These are phyloP conservation scores for Poeciliopsis occidentalis DNA, from an alignment of 2,113 vertebrate genomes.

Conservation along the genomic window DNA sequence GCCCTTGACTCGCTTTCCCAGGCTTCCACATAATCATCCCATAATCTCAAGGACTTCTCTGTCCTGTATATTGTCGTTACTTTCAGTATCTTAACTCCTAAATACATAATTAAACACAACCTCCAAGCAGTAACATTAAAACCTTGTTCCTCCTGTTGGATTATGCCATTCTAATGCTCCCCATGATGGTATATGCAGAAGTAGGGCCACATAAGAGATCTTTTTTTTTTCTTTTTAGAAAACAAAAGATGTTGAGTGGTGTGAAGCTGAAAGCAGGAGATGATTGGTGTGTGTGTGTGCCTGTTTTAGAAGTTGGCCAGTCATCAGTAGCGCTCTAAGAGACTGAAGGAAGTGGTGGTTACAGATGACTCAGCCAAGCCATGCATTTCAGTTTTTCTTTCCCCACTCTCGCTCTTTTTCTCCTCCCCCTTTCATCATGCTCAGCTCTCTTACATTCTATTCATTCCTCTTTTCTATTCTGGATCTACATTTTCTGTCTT, in stretches of 20 bases:
- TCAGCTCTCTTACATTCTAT: slow-evolving; percentile 43
- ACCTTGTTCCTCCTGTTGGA: not conserved
- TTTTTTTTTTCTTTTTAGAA: not conserved
- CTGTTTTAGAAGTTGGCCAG: slow-evolving; percentile 55
- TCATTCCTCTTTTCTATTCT: slow-evolving; percentile 50
- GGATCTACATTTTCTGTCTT: slow-evolving; percentile 24
- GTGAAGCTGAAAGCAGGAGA: slow-evolving; percentile 17
- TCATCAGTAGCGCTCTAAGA: slow-evolving; percentile 59
- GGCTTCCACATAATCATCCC: slow-evolving; percentile 1
- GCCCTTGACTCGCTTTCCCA: slow-evolving; percentile 33
- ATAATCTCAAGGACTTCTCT: not conserved
- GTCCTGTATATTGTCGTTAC: not conserved
- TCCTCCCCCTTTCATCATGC: slow-evolving; percentile 39
- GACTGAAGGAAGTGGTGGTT: slow-evolving; percentile 65
- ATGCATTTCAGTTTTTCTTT: slow-evolving; percentile 51
- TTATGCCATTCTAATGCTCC: not conserved
- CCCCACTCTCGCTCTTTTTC: slow-evolving; percentile 31
- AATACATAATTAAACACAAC: not conserved
- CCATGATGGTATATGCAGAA: not conserved
- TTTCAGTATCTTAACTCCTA: not conserved
- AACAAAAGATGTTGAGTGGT: not conserved
- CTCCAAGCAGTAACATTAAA: not conserved
- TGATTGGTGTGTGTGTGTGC: slow-evolving; percentile 12
- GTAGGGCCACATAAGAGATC: not conserved
- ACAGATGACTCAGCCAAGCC: slow-evolving; percentile 69